phyloP scores from a whole-genome alignment of 2,888 invertebrate genomes.

The Selenia dentaria region DNA sequence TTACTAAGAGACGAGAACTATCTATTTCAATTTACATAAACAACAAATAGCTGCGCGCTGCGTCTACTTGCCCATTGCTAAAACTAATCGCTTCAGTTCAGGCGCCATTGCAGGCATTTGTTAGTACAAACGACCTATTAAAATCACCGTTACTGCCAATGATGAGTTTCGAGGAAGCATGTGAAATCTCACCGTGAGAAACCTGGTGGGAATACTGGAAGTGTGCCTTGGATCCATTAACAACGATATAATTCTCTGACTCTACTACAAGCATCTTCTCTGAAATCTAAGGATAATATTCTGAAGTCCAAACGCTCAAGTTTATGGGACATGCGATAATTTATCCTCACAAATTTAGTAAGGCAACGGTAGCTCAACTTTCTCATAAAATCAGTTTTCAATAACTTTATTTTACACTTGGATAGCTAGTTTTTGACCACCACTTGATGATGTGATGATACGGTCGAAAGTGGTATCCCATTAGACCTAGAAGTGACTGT shows the following conservation, averaged over 20 bases:
- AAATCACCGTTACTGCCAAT: conserved; percentile 45
- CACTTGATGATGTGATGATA: no score
- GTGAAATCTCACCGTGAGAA: conserved; percentile 60
- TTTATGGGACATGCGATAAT: no score
- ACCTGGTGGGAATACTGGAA: conserved; percentile 39
- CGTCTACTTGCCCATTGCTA: conserved; percentile 9
- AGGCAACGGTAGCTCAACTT: no score
- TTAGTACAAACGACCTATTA: conserved; percentile 36
- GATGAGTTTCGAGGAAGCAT: conserved; percentile 48
- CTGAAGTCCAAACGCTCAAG: no score
- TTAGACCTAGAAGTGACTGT: no score
- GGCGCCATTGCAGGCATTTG: conserved; percentile 22
- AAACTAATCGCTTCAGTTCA: conserved; percentile 25
- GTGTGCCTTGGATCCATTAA: conserved; percentile 61
- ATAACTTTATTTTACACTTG: no score
- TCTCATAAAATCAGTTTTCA: no score
- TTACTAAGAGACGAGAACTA: no score
- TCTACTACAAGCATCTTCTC: conserved; percentile 41
- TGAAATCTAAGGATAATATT: conserved; percentile 12
- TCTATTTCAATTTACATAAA: conserved; percentile 8
- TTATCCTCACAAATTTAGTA: no score
- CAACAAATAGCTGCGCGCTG: conserved; percentile 7
- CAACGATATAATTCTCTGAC: conserved; percentile 65
- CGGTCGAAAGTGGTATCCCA: no score
- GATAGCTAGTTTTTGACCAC: no score